A percentile compares a stretch with the other conserved stretches of the same genome.
Conservation (phyloP, 2,113 vertebrate genomes). For the Dromaius novaehollandiae region DNA sequence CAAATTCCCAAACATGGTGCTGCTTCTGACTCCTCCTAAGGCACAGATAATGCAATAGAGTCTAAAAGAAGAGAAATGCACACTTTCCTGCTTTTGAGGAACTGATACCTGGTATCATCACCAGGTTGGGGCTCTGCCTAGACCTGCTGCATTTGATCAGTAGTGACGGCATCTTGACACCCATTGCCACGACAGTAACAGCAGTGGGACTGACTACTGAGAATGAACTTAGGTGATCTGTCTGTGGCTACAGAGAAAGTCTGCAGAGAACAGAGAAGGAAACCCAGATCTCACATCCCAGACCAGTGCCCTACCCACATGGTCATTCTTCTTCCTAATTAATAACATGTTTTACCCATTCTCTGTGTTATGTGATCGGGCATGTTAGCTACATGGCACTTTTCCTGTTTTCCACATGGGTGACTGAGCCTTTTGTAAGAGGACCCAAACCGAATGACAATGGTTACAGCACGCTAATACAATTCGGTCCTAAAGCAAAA, state of each 20-base stretch:
- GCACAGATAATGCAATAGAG: neutral
- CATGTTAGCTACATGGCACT: neutral
- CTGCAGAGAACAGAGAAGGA: neutral
- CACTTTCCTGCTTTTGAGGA: neutral
- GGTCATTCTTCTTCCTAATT: neutral
- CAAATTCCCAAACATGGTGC: neutral
- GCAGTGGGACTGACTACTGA: neutral
- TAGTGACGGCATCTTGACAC: neutral
- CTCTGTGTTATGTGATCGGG: rapidly evolving
- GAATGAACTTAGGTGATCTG: neutral
- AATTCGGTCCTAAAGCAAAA: neutral
- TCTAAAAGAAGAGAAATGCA: neutral
- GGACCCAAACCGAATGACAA: neutral
- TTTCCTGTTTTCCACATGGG: neutral
- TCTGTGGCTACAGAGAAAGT: neutral
- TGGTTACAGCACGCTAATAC: neutral
- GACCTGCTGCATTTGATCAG: neutral
- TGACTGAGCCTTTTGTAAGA: neutral
- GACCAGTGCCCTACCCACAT: neutral
- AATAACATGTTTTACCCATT: neutral
- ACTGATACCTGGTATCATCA: neutral
- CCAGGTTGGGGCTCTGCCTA: neutral
- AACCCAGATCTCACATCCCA: neutral
- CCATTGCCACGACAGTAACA: neutral
- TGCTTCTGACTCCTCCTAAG: neutral